phyloP scores from a whole-genome alignment of 2,888 invertebrate species.

The Melinopterus prodromus region DNA sequence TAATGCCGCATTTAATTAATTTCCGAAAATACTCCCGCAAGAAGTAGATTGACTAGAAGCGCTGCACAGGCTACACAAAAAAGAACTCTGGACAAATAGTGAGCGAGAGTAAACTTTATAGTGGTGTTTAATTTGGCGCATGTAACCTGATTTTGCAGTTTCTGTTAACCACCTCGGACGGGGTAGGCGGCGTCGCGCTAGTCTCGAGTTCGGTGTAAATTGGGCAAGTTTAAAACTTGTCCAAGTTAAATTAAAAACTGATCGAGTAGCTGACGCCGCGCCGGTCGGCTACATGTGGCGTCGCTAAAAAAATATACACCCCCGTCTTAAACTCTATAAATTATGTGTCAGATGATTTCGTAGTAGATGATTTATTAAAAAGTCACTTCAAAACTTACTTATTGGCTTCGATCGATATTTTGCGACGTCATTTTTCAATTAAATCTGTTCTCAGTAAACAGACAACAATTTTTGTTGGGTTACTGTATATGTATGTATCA shows the following conservation, averaged over 20 bases:
- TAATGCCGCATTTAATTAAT: no score
- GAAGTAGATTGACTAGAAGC: not conserved
- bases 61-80: not conserved
- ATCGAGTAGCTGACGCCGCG: not conserved
- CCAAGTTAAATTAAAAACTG: not conserved
- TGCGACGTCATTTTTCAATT: no score
- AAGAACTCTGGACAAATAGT: not conserved
- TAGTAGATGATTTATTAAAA: not conserved
- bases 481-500: no score
- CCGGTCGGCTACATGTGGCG: not conserved
- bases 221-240: not conserved
- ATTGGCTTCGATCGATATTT: no score
- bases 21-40: no score
- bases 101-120: not conserved
- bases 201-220: not conserved
- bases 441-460: no score
- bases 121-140: not conserved
- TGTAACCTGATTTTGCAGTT: not conserved
- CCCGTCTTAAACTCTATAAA: not conserved
- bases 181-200: not conserved
- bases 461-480: not conserved
- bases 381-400: no score
- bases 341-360: not conserved
- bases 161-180: not conserved
- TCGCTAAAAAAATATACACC: not conserved